A percentile compares a stretch with the other conserved stretches of the same genome.
phyloP scores from a whole-genome alignment of 2,797 vertebrate species.

The Halcyon smyrnensis region DNA sequence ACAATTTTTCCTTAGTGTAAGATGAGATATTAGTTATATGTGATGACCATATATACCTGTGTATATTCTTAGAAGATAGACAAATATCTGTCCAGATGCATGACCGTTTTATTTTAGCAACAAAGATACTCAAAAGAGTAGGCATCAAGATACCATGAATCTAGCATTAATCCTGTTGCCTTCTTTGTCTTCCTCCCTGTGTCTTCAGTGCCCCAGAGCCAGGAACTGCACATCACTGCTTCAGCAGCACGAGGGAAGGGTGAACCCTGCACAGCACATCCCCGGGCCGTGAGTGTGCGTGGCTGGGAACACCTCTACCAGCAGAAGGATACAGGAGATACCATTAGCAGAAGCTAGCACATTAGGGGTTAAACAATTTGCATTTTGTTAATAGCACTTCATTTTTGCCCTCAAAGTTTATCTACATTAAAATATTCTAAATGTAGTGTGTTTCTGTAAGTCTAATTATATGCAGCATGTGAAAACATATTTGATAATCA shows the following conservation, averaged over 20 bases:
- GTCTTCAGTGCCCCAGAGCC: not conserved
- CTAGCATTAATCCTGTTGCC: not conserved
- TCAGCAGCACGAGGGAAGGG: accelerated
- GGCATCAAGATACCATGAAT: not conserved
- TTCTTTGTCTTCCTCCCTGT: not conserved
- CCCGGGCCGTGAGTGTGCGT: not conserved
- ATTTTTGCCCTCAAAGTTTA: constrained; percentile 65
- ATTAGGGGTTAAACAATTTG: constrained; percentile 43
- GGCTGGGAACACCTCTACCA: not conserved
- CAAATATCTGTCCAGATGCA: not conserved
- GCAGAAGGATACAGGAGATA: not conserved
- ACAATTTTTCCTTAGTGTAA: not conserved
- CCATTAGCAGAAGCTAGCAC: not conserved
- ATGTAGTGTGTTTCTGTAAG: constrained; percentile 69
- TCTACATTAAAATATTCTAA: constrained; percentile 74
- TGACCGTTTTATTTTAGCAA: not conserved
- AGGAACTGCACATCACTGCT: not conserved
- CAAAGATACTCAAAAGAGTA: not conserved
- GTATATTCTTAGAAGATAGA: not conserved
- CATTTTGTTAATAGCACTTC: constrained; percentile 48
- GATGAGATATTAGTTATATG: not conserved
- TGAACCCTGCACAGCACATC: not conserved
- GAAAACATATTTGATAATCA: constrained; percentile 73
- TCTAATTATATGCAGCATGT: constrained; percentile 60
- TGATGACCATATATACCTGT: not conserved